Evolutionary conservation across 1,140 invertebrate species (phyloP), one percentile per base, ranked within the genome.

Genomic region (Euglossa dilemma): DNA sequence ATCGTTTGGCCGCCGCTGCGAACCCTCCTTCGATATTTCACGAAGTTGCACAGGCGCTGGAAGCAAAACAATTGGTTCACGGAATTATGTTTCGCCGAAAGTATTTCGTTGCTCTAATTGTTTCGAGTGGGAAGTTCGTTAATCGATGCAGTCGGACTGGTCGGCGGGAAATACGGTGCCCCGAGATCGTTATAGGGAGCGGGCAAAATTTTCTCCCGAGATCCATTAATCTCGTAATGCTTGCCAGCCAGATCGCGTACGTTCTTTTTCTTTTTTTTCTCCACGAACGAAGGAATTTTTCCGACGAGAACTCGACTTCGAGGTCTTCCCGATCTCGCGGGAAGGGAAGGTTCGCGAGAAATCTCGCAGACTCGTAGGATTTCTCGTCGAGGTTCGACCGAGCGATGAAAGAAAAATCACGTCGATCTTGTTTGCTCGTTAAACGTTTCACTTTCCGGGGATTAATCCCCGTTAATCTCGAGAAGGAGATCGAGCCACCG

Each of bases 21-120:
- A 45, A 47, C 82, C 86, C 70, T 90, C 91, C 70, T 83, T 84
- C 71, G 87, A 90, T 56, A 90, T 83, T 80, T 90, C 85, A 25
- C 89, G 87, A 64, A 90, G 82, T 63, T 91, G 83, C 64, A 85
- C 70, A 23, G 92, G 87, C 11, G 85, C 93, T 93, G 82, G 25
- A 92, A 92, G 72, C 50, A 84, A 84, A 78, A 86, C 69, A 61
- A 83, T 16, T 36, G 23, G n/a, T 52, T 70, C 36, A 36, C 18
- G 16, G 20, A 77, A 78, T 69, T 66, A 23, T 36, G 50, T 66
- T 57, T 43, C 57, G 16, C 14, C 50, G 8, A 50, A 50, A 8
- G n/a, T 56, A 66, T 25, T 6, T 23, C 12, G 56, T 36, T n/a
- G n/a, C 43, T 71, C 57, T 25, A 52, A 23, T 45, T 28, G 28